Conservation (phyloP, 2,888 invertebrate genomes). For the Sinopyrophorus schimmeli region DNA sequence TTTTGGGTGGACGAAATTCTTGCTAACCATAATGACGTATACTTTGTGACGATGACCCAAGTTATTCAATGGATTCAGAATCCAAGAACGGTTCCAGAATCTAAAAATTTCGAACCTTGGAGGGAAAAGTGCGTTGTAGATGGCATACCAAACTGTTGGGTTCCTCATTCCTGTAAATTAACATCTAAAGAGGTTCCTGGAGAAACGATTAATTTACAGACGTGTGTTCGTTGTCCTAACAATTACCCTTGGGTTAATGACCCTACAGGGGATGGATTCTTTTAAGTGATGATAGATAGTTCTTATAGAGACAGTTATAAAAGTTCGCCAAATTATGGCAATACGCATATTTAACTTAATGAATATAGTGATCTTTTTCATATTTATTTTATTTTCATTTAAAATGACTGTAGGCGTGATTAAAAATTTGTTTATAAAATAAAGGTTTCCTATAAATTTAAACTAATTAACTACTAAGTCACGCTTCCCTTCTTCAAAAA, state of each 20-base stretch:
- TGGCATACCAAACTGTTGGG: conserved; percentile 80
- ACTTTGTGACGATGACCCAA: conserved; percentile 95
- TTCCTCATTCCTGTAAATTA: conserved; percentile 88
- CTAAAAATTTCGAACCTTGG: conserved; percentile 93
- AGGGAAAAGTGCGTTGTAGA: conserved; percentile 92
- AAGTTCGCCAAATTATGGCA: conserved; percentile 33
- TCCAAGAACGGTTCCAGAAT: conserved; percentile 80
- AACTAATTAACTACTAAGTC: conserved; percentile 42
- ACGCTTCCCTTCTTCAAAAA: too few relatives aligned
- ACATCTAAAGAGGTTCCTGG: conserved; percentile 93
- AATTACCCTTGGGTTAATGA: conserved; percentile 95
- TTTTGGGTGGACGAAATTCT: conserved; percentile 92
- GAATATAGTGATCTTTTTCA: conserved; percentile 48
- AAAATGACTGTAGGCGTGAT: conserved; percentile 52
- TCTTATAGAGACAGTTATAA: conserved; percentile 32
- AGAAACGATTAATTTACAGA: conserved; percentile 91
- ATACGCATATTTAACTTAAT: too few relatives aligned
- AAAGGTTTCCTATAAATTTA: conserved; percentile 44
- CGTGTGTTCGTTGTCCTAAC: conserved; percentile 90
- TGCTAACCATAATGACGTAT: conserved; percentile 85
- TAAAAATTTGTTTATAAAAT: conserved; percentile 49
- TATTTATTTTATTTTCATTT: conserved; percentile 50
- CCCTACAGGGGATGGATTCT: conserved; percentile 87
- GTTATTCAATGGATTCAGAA: conserved; percentile 96
- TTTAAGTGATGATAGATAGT: conserved; percentile 62